Percentiles rank a stretch among this genome's conserved stretches.
Evolutionary conservation across 2,113 vertebrate genomes (phyloP).

Genomic region (Erpornis zantholeuca): DNA sequence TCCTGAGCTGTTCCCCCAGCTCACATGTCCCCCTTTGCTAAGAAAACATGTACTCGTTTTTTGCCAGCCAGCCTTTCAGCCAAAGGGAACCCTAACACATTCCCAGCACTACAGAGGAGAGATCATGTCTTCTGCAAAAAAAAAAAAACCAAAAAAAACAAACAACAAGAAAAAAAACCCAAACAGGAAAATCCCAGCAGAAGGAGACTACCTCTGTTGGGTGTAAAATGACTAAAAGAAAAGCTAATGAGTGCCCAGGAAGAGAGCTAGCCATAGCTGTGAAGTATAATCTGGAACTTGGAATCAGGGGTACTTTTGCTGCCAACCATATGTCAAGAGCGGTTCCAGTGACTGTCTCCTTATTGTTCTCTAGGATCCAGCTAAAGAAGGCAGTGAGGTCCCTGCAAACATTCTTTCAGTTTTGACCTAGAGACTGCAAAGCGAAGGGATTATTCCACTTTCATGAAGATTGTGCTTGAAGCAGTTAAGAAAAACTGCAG

Average conservation of each 20-base stretch:
- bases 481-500: neutral
- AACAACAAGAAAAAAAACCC: too few relatives aligned
- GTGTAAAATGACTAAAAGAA: conserved; percentile 3
- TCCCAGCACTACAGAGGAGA: neutral
- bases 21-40: neutral
- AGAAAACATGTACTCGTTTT: neutral
- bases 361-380: neutral
- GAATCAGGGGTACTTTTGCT: neutral
- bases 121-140: neutral
- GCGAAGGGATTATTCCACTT: conserved; percentile 12
- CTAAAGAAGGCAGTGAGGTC: neutral
- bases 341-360: neutral
- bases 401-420: neutral
- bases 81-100: neutral
- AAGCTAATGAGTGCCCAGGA: conserved; percentile 4
- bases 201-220: neutral
- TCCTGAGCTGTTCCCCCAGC: neutral
- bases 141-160: neutral
- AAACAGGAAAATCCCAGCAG: neutral
- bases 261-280: neutral
- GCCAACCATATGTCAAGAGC: conserved; percentile 5
- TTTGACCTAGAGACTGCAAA: neutral
- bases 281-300: neutral
- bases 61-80: neutral
- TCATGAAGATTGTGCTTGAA: neutral